phyloP scores from a whole-genome alignment of 1,140 invertebrate genomes.

The Eubasilissa regina region DNA sequence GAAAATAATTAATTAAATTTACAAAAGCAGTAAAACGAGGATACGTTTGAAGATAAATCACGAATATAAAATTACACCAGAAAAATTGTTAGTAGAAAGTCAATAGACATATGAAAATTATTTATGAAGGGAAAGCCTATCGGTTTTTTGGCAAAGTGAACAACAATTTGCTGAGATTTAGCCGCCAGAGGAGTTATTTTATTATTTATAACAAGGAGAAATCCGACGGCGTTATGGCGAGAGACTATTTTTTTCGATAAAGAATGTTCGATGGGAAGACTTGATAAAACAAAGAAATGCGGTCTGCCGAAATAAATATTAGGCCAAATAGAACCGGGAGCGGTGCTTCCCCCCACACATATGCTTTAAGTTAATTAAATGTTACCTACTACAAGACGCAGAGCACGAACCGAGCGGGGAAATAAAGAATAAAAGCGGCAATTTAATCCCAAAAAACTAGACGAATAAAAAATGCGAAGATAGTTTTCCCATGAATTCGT shows the following conservation, averaged over 20 bases:
- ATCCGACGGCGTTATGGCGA: conserved; percentile 23
- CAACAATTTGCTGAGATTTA: conserved; percentile 27
- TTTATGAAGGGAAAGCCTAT: background rate
- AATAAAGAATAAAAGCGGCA: conserved; percentile 59
- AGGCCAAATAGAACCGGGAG: conserved; percentile 52
- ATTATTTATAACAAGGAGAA: conserved; percentile 45
- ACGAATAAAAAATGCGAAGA: conserved; percentile 55
- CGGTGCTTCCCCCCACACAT: conserved; percentile 55
- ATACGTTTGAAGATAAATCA: too few species aligned
- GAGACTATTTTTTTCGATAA: conserved; percentile 45
- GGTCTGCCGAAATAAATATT: conserved; percentile 58
- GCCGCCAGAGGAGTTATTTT: conserved; percentile 37
- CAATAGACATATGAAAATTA: too few species aligned
- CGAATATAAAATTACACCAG: too few species aligned
- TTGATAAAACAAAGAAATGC: conserved; percentile 51
- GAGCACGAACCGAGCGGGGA: conserved; percentile 46
- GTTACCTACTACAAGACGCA: conserved; percentile 56
- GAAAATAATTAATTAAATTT: too few species aligned
- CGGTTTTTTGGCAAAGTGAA: conserved; percentile 3
- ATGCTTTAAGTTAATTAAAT: conserved; percentile 61
- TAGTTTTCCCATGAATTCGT: conserved; percentile 57
- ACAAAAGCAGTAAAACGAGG: too few species aligned
- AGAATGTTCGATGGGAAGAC: conserved; percentile 47
- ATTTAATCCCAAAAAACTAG: conserved; percentile 59
- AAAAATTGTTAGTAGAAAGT: too few species aligned